Conservation (phyloP, 1,140 invertebrate species). For the Pogonomyrmex californicus region DNA sequence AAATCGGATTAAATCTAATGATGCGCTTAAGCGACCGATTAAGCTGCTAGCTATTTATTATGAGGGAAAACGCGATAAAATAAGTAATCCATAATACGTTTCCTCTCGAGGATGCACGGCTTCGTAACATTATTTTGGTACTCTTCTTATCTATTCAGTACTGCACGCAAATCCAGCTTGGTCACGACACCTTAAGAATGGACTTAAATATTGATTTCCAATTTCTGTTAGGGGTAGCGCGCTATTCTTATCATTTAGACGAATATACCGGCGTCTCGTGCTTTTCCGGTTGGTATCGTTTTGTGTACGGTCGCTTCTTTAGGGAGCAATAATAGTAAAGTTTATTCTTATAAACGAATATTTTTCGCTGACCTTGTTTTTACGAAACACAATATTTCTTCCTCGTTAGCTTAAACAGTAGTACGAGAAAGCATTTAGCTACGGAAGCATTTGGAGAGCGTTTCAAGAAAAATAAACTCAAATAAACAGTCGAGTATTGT, state of each 20-base stretch:
- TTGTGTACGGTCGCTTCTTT: slow-evolving; percentile 1
- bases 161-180: slow-evolving; percentile 74
- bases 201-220: slow-evolving; percentile 79
- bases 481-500: not conserved
- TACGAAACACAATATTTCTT: not conserved
- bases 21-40: not conserved
- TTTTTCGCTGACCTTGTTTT: slow-evolving; percentile 37
- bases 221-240: slow-evolving; percentile 68
- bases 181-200: slow-evolving; percentile 77
- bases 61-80: not conserved
- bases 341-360: slow-evolving; percentile 5
- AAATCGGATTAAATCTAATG: not conserved
- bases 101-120: slow-evolving; percentile 12
- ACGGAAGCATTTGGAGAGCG: not conserved
- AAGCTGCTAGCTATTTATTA: slow-evolving; percentile 15
- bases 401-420: slow-evolving; percentile 19
- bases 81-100: slow-evolving; percentile 30
- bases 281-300: slow-evolving; percentile 57
- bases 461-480: slow-evolving; percentile 20
- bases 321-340: slow-evolving; percentile 35
- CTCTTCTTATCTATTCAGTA: slow-evolving; percentile 71
- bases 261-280: slow-evolving; percentile 67
- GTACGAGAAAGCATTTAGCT: not conserved
- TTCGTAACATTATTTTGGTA: slow-evolving; percentile 68
- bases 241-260: slow-evolving; percentile 73